Base-by-base conservation (phyloP, 2,797 vertebrate genomes). In the Gadopsis bispinosus region DNA sequence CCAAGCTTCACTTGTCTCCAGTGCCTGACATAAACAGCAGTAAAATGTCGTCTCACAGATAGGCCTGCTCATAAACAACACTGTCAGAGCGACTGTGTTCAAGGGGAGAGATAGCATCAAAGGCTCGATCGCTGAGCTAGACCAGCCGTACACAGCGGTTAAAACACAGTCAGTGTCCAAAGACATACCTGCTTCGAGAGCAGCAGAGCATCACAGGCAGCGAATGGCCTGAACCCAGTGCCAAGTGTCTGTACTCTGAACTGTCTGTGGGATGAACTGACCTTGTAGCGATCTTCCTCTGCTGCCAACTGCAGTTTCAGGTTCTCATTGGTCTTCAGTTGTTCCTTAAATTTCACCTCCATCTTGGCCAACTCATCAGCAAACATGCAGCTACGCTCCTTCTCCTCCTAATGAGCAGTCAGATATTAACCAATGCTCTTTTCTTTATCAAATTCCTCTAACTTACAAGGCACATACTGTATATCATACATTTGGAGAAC, bases 341-440 rank as follows among this genome's bases (percentile, higher is more conserved):
- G 98, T 85, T 99, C 97, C 85, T 97, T 99, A 93, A 96, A 96
- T 87, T 98, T 99, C 93, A 97, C 89, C 88, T 98, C 97, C 95
- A 97, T 94, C 93, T 97, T 97, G 69, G 97, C 96, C 84, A 99
- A 94, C 88, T 99, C 97, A 83, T 98, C 97, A 51, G 97, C 96
- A 85, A 97, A 97, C 93, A 96, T 95, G 87, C 87, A 95, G 91
- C 96, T 98, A 62, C 96, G 96, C 77, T 96, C 95, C 91, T 97
- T 98, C 93, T 99, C 98, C 68, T 98, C 98, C 98, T 99, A 79
- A 81, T 90, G 59, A 75, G 62, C 29, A 47, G 41, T 55, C 48
- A 73, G n/a, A 64, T 13, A 51, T 33, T 39, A 58, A 69, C 17
- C 33, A 69, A 14, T 10, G 43, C 22, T 17, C 13, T 54, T 75